phyloP scores from a whole-genome alignment of 2,888 invertebrate species.

The Amblyjoppa proteus region DNA sequence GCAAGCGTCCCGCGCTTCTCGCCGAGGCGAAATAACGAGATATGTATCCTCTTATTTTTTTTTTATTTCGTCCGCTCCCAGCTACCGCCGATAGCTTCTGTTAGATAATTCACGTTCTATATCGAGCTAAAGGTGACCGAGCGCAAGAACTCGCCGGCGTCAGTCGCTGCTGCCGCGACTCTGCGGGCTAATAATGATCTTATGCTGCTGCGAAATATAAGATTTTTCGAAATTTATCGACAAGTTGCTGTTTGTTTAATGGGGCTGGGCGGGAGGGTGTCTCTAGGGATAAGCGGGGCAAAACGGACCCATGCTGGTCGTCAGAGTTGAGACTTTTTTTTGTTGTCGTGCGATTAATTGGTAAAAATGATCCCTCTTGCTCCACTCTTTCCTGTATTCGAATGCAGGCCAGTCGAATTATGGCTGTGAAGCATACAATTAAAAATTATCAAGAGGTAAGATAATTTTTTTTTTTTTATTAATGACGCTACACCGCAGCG shows the following conservation, averaged over 20 bases:
- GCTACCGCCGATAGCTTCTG: slow-evolving; percentile 50
- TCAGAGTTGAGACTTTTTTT: not conserved
- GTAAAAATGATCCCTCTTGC: no score
- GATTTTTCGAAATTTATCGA: not conserved
- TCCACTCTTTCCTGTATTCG: no score
- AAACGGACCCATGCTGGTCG: no score
- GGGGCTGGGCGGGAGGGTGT: no score
- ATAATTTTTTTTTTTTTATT: no score
- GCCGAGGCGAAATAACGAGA: not conserved
- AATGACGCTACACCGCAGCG: no score
- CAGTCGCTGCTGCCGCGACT: not conserved
- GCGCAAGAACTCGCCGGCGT: not conserved
- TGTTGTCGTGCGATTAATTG: no score
- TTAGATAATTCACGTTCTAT: slow-evolving; percentile 54
- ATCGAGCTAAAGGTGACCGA: slow-evolving; percentile 42
- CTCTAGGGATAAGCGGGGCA: not conserved
- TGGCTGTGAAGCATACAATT: no score
- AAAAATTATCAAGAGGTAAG: not conserved
- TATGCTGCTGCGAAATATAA: no score
- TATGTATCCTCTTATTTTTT: slow-evolving; percentile 53
- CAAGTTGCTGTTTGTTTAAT: not conserved
- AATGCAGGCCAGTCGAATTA: no score
- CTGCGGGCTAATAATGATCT: no score
- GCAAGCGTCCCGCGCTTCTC: not conserved
- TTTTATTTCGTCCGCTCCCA: slow-evolving; percentile 24